phyloP scores from a whole-genome alignment of 2,113 vertebrate genomes.

The Steatornis caripensis region DNA sequence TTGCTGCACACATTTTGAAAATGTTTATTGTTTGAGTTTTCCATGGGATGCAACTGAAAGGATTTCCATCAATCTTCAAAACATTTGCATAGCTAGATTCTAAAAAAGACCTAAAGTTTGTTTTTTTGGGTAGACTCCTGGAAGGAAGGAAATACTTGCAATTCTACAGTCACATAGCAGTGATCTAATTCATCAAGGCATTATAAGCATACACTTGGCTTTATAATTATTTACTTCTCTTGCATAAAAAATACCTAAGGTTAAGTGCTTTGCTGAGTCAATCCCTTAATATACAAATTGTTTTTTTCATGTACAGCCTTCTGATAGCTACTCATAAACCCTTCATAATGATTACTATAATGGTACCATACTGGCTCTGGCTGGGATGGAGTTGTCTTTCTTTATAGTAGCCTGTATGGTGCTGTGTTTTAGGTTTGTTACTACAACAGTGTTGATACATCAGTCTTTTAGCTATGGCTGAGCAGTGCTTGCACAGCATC shows the following conservation, averaged over 20 bases:
- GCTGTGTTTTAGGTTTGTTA: background rate
- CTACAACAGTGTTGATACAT: background rate
- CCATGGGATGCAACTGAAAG: background rate
- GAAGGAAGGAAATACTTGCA: background rate
- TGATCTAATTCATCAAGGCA: background rate
- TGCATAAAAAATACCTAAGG: background rate
- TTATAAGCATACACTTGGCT: background rate
- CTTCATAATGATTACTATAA: background rate
- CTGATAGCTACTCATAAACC: background rate
- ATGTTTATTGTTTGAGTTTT: background rate
- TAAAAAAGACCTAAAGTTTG: background rate
- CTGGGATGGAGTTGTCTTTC: background rate
- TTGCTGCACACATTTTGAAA: background rate
- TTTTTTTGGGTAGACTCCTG: background rate
- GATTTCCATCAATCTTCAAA: background rate
- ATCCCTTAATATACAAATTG: background rate
- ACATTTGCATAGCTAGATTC: background rate
- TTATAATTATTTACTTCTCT: background rate
- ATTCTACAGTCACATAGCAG: background rate
- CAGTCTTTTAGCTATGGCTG: background rate
- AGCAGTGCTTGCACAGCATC: background rate
- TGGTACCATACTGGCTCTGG: background rate
- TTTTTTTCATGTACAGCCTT: background rate
- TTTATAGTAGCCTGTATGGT: background rate
- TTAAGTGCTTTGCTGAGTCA: background rate